A percentile compares a stretch with the other conserved stretches of the same genome.
phyloP scores from a whole-genome alignment of 2,113 vertebrate genomes.

The Artemisiospiza belli region DNA sequence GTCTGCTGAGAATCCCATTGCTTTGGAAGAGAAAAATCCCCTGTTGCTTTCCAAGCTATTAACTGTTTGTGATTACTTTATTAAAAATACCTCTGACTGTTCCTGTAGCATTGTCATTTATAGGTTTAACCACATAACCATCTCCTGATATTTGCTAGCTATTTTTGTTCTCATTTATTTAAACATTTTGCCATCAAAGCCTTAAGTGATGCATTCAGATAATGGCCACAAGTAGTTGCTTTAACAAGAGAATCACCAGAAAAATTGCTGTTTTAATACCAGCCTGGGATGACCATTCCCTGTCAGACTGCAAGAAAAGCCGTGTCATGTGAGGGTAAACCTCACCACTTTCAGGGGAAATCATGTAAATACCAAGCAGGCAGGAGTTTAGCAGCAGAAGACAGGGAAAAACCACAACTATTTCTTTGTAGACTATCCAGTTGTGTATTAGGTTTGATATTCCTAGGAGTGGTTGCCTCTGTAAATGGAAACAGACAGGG shows the following conservation, averaged over 20 bases:
- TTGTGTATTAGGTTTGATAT: constrained; percentile 36
- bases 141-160: not conserved
- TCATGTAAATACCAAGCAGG: constrained; percentile 62
- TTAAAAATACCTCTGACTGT: not conserved
- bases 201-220: constrained; percentile 13
- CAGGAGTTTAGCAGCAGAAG: constrained; percentile 49
- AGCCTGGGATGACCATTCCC: constrained; percentile 31
- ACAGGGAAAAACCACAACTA: constrained; percentile 63
- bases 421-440: constrained; percentile 70
- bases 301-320: constrained; percentile 53
- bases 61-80: constrained; percentile 21
- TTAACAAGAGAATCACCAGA: not conserved
- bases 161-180: constrained; percentile 21
- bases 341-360: constrained; percentile 64
- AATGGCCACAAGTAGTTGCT: constrained; percentile 33
- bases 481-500: constrained; percentile 67
- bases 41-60: not conserved
- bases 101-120: not conserved
- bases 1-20: constrained; percentile 5
- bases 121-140: not conserved
- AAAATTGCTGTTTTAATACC: constrained; percentile 17
- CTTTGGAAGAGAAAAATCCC: constrained; percentile 24
- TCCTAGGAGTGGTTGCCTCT: constrained; percentile 28
- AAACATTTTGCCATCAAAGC: constrained; percentile 20
- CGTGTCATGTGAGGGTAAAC: constrained; percentile 61